Evolutionary conservation across 2,888 invertebrate species (phyloP).

Genomic region (Atrina japonica): DNA sequence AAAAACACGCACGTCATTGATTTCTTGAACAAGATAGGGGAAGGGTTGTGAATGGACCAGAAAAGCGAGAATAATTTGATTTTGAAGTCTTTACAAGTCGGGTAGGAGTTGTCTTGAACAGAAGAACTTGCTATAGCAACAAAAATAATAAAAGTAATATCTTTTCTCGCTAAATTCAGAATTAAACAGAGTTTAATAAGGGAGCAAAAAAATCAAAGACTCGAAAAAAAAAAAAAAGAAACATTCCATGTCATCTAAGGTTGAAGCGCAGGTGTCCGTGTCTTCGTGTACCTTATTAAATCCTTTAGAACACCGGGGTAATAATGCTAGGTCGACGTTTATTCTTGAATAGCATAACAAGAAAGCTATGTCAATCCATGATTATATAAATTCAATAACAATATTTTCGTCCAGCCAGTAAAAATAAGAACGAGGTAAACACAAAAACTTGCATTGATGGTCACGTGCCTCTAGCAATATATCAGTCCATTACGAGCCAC

Average conservation of each 20-base stretch:
- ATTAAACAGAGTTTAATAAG: conserved; percentile 31
- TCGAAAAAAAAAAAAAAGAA: conserved; percentile 11
- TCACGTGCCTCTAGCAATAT: conserved; percentile 26
- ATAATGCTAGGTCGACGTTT: conserved; percentile 18
- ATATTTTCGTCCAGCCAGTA: conserved; percentile 23
- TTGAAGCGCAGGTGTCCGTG: conserved; percentile 16
- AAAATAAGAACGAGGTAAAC: conserved; percentile 20
- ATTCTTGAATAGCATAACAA: conserved; percentile 13
- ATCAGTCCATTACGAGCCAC: conserved; percentile 12
- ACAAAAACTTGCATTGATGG: conserved; percentile 15
- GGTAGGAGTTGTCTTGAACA: conserved; percentile 12
- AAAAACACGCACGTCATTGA: conserved; percentile 30
- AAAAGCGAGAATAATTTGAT: conserved; percentile 32
- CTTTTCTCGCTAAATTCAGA: conserved; percentile 1
- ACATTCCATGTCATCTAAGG: conserved; percentile 15
- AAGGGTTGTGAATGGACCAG: conserved; percentile 15
- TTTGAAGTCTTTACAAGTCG: conserved; percentile 14
- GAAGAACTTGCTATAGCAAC: conserved; percentile 2
- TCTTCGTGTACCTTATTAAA: conserved; percentile 18
- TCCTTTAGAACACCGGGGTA: conserved; percentile 18
- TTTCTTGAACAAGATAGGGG: conserved; percentile 16
- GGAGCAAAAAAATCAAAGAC: conserved; percentile 26
- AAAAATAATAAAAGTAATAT: conserved; percentile 17
- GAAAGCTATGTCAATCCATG: conserved; percentile 16
- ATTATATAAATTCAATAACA: conserved; percentile 32